Evolutionary conservation across 1,140 invertebrate genomes (phyloP), one percentile per base, ranked within the genome.

Genomic region (Atopsyche davidsoni): DNA sequence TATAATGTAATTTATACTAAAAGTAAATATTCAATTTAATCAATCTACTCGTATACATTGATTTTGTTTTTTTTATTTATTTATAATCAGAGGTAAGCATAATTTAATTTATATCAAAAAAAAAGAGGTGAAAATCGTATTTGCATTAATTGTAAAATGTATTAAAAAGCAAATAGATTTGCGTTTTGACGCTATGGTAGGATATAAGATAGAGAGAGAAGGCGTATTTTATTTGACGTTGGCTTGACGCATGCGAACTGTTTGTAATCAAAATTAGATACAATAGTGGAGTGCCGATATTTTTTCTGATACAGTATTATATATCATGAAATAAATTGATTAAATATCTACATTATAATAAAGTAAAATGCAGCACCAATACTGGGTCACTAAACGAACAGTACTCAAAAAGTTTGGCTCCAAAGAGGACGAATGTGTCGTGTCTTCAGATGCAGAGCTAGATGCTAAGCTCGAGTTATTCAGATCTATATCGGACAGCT

Each of bases 391-490:
- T 2, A 98, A 98, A 66, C 95, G 98, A 73, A 85, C 89, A 38
- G 83, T 99, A 19, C 83, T 94, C 44, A 79, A 89, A 60, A 98
- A 96, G 75, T 75, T 99, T 13, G 94, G 95, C 4, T 92, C 93
- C 63, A 98, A 98, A 74, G 95, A 99, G 74, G 96, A 99, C 68
- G 93, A 96, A 53, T 93, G 91, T 76, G 86, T 98, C 59, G 83
- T 96, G 11, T 84, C 96, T 14, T 97, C 92, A 0, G 96, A 99
- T 75, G 86, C 93, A 4, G 90, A 97, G 64, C 75, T 99, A 2
- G 96, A 99, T 75, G 87, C 96, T 2, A 99, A 98, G 76, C 75
- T 99, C 39, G 95, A 98, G 76, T 76, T 97, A 6, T 98, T 96
- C 73, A 86, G 86, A 66, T 96, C 94, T 56, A 93, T 99, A 64